Conservation (phyloP, 2,888 invertebrate species). For the Phragmatobia fuliginosa region DNA sequence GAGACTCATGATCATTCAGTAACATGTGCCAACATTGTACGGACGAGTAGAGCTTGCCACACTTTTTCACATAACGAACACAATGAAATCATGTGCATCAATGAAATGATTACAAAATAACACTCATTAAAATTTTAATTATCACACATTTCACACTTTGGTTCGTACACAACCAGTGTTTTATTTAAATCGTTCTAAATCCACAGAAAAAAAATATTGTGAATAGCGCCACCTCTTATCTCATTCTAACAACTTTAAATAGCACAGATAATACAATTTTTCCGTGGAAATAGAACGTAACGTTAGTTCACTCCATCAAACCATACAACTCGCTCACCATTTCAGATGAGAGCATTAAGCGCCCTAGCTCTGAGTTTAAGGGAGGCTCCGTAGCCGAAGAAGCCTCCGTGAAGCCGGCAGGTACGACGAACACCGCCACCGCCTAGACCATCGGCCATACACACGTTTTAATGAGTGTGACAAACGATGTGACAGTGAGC, state of each 20-base stretch:
- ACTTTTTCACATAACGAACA: constrained; percentile 71
- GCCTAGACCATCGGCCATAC: constrained; percentile 82
- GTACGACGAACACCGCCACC: constrained; percentile 80
- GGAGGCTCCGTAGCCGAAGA: constrained; percentile 86
- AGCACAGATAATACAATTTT: constrained; percentile 28
- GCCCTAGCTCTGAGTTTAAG: constrained; percentile 96
- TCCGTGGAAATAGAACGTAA: constrained; percentile 75
- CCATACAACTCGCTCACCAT: constrained; percentile 83
- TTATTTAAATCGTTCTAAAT: constrained; percentile 52
- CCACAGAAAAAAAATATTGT: constrained; percentile 31
- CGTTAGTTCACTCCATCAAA: constrained; percentile 74
- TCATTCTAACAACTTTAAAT: background rate
- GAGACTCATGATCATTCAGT: constrained; percentile 57
- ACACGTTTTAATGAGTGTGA: constrained; percentile 78
- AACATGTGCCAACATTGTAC: constrained; percentile 72
- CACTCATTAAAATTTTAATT: constrained; percentile 62
- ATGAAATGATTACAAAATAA: constrained; percentile 25
- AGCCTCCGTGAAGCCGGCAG: constrained; percentile 78
- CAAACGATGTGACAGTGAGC: constrained; percentile 81
- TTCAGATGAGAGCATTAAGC: constrained; percentile 92
- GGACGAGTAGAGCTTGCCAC: constrained; percentile 80
- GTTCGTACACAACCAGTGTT: constrained; percentile 54
- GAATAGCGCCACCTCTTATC: constrained; percentile 4
- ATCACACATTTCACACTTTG: constrained; percentile 55
- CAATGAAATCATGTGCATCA: constrained; percentile 57